Evolutionary conservation across 2,797 vertebrate species (phyloP).

Genomic region (Ctenopoma kingsleyae): DNA sequence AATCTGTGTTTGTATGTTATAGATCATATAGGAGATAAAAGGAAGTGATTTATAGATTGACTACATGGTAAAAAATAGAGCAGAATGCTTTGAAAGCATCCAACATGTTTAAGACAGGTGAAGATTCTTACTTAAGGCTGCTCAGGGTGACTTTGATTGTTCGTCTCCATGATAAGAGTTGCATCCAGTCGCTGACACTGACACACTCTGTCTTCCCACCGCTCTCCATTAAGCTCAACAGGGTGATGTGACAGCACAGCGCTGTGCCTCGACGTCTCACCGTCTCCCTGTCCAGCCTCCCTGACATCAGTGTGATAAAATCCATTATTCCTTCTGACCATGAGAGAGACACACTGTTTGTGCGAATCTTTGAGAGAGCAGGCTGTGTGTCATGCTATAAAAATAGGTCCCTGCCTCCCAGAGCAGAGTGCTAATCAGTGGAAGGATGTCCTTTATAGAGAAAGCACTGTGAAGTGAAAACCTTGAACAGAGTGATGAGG

Average conservation of each 20-base stretch:
- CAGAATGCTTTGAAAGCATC: neutral
- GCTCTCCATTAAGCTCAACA: slow-evolving; percentile 16
- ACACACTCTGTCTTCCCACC: slow-evolving; percentile 19
- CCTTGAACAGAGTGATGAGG: slow-evolving; percentile 22
- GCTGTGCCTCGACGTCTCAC: neutral
- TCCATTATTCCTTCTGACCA: slow-evolving; percentile 31
- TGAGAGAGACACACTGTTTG: slow-evolving; percentile 46
- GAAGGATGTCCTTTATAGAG: slow-evolving; percentile 33
- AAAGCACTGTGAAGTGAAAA: slow-evolving; percentile 19
- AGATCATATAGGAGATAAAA: neutral
- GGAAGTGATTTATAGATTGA: neutral
- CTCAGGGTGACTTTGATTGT: slow-evolving; percentile 1
- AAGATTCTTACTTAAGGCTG: neutral
- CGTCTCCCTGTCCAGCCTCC: slow-evolving; percentile 5
- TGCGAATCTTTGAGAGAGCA: slow-evolving; percentile 51
- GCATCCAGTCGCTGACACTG: neutral
- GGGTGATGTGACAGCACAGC: slow-evolving; percentile 15
- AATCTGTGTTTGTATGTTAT: no score
- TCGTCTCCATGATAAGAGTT: neutral
- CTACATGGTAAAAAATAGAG: neutral
- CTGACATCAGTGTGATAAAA: slow-evolving; percentile 20
- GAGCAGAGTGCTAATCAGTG: slow-evolving; percentile 29
- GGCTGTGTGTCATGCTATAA: slow-evolving; percentile 44
- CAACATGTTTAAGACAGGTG: slow-evolving; percentile 17
- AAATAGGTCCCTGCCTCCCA: slow-evolving; percentile 24